Conservation (phyloP, 1,140 invertebrate species). For the Calycopis cecrops region DNA sequence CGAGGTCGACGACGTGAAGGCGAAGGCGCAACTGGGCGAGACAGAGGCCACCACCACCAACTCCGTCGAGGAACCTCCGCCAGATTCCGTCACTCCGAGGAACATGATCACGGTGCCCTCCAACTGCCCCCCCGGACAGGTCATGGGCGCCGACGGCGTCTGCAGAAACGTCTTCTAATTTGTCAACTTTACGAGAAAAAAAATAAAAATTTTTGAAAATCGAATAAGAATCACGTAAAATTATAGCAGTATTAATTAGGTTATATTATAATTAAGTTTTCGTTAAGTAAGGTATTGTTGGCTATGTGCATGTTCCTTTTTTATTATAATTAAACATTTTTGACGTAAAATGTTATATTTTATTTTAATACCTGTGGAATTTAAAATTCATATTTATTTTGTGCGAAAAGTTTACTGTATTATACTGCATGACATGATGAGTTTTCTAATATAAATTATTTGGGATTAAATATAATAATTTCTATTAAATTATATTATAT, state of each 20-base stretch:
- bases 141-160: conserved; percentile 46
- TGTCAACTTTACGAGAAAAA: not conserved
- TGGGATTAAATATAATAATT: too few relatives aligned
- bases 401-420: too few relatives aligned
- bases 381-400: not conserved
- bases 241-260: not conserved
- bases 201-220: too few relatives aligned
- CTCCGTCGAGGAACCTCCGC: conserved; percentile 14
- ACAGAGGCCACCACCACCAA: conserved; percentile 21
- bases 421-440: too few relatives aligned
- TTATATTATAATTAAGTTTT: not conserved
- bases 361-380: not conserved
- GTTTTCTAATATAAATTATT: too few relatives aligned
- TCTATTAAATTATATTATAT: too few relatives aligned
- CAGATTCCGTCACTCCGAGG: conserved; percentile 18
- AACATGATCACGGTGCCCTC: conserved; percentile 46
- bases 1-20: conserved; percentile 40
- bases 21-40: conserved; percentile 29
- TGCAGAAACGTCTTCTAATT: conserved; percentile 52
- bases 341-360: not conserved
- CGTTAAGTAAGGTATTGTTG: too few relatives aligned
- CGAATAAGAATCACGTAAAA: not conserved
- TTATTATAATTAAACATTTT: not conserved
- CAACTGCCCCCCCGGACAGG: conserved; percentile 51
- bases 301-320: not conserved